Evolutionary conservation across 2,113 vertebrate genomes (phyloP), one percentile per base, ranked within the genome.

Genomic region (Paradoxurus hermaphroditus): DNA sequence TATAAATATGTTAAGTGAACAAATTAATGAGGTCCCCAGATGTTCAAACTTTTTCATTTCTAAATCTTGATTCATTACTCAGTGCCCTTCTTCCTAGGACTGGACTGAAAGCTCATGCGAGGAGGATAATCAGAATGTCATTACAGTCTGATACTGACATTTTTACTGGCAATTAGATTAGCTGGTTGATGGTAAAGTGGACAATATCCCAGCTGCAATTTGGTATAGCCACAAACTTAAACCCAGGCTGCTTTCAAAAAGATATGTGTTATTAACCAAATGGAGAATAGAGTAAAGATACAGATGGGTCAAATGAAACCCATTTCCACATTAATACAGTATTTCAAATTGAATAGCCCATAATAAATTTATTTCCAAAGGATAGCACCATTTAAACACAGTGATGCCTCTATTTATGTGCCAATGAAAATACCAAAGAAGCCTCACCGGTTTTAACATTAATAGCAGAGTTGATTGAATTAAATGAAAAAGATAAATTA

Each of bases 401-500:
- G 16, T 11, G 9, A 44, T 95, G n/a, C 29, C 29, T 56, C 65
- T 70, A 56, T 75, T 90, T 23, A 63, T 8, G 70, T 85, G 49
- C 56, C 70, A 85, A 59, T 46, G 70, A 92, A 94, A 90, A 90
- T 77, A 94, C 15, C 89, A 94, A 59, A 96, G 67, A 86, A 91
- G 36, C 21, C 63, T 94, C 39, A 53, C 59, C 29, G 65, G 27
- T 39, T 65, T 72, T 51, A 95, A n/a, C n/a, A 65, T 86, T 97
- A 91, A 88, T 39, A 87, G 19, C 23, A 85, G 41, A 92, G 49
- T n/a, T 75, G 53, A 89, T 36, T 82, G 67, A 91, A 94, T 93
- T 94, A 85, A 93, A 78, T 79, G 21, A 49, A 91, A 95, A 94
- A n/a, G 59, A 86, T 70, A 72, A 83, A 94, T 79, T 79, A 83